Evolutionary conservation across 2,888 invertebrate species (phyloP).

Genomic region (Thysanoteuthis rhombus): DNA sequence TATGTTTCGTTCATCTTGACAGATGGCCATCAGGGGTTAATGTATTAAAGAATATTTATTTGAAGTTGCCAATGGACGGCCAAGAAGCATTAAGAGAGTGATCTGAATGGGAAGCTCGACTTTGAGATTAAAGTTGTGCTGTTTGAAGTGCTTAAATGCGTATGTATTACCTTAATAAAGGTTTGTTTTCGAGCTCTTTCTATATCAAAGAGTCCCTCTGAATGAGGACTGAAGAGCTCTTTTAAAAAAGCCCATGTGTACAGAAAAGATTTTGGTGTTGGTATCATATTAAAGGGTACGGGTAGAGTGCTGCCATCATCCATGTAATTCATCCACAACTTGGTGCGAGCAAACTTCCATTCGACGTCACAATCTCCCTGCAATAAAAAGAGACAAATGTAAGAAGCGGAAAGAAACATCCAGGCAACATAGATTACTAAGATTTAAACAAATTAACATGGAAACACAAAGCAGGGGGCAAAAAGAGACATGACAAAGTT

Average conservation of each 20-base stretch:
- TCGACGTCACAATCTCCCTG: slow-evolving; percentile 73
- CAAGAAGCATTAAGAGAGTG: too few relatives aligned
- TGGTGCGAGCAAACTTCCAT: slow-evolving; percentile 81
- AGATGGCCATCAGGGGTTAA: too few relatives aligned
- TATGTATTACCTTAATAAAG: slow-evolving; percentile 62
- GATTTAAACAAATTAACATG: too few relatives aligned
- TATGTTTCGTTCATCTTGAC: too few relatives aligned
- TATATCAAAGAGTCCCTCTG: slow-evolving; percentile 48
- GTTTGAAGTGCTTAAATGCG: neutral
- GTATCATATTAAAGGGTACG: slow-evolving; percentile 77
- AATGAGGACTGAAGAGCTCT: slow-evolving; percentile 46
- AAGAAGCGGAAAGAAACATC: neutral
- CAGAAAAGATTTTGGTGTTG: slow-evolving; percentile 63
- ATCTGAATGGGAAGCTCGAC: too few relatives aligned
- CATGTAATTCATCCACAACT: slow-evolving; percentile 80
- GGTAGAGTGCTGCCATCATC: slow-evolving; percentile 77
- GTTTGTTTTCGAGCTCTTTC: slow-evolving; percentile 59
- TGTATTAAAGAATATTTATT: too few relatives aligned
- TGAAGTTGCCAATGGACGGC: too few relatives aligned
- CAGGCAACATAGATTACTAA: too few relatives aligned
- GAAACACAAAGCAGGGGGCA: too few relatives aligned
- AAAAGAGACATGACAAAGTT: too few relatives aligned
- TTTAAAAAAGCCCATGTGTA: slow-evolving; percentile 58
- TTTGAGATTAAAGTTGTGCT: too few relatives aligned
- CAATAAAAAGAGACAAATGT: neutral